Evolutionary conservation across 2,888 invertebrate species (phyloP), one percentile per base, ranked within the genome.

Genomic region (Bembecia ichneumoniformis): DNA sequence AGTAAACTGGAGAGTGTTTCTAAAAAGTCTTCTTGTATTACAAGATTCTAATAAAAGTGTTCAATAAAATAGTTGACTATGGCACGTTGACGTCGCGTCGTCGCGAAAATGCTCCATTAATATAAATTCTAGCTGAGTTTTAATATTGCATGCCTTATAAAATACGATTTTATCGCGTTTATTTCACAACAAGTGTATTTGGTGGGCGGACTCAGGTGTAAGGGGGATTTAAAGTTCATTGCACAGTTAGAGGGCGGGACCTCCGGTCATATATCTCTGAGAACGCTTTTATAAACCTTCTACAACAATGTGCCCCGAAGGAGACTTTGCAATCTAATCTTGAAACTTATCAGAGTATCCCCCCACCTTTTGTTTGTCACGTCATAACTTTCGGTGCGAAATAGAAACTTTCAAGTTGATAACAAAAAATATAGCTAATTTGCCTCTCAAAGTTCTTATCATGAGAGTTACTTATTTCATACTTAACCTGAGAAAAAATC

Each of bases 211-310:
- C 64, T 57, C 79, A 82, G 82, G 82, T 82, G 78, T 74, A 63
- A 71, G 71, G 75, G 72, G 78, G 74, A 75, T 81, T 80, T 82
- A 82, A 82, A 82, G 82, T 83, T 82, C 81, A 83, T 77, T 80
- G 81, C 77, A 71, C 79, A 81, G 79, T 70, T 71, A 68, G 74
- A 74, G 71, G 83, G 83, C 75, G 83, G 74, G 63, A 60, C 71
- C 57, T 60, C 52, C 55, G 67, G 70, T 69, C 79, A 71, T 83
- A 80, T 82, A 83, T 83, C 76, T 80, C 71, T 58, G 71, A 65
- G 68, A 70, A 65, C 64, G 71, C 68, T 70, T 69, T 77, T 78
- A 79, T 81, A 80, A 80, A 73, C 64, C 64, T 65, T 60, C 57
- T 59, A 67, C 67, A 67, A 71, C 68, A 71, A 70, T 76, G 68